A percentile compares a stretch with the other conserved stretches of the same genome.
These are phyloP conservation scores for Phrynocephalus forsythii DNA, from an alignment of 2,797 vertebrate species.

Conservation along the genomic window DNA sequence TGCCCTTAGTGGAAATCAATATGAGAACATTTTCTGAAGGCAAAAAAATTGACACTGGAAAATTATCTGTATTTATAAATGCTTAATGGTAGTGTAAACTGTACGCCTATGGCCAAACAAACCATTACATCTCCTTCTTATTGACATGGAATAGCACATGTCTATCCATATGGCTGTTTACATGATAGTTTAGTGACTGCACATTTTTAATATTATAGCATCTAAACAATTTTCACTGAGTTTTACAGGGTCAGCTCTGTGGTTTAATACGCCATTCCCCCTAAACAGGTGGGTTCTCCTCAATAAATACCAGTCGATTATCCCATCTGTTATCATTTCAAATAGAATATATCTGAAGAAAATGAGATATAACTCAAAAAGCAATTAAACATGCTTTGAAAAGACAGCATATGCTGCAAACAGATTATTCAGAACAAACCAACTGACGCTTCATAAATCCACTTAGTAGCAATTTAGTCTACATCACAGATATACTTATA, in stretches of 20 bases:
- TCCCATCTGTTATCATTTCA: conserved; percentile 9
- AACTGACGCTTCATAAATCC: conserved; percentile 4
- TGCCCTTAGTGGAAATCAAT: conserved; percentile 1
- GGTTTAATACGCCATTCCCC: conserved; percentile 11
- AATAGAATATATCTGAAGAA: conserved; percentile 9
- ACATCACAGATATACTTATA: conserved; percentile 19
- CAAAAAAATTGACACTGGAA: conserved; percentile 3
- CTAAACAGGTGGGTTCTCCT: conserved; percentile 7
- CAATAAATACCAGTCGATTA: not conserved
- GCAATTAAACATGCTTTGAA: conserved; percentile 27
- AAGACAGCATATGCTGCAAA: conserved; percentile 2
- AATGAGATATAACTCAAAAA: conserved; percentile 2
- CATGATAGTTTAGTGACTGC: not conserved
- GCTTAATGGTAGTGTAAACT: not conserved
- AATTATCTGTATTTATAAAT: not conserved
- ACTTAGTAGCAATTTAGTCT: conserved; percentile 23
- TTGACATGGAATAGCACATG: not conserved
- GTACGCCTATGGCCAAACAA: not conserved
- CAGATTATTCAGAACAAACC: conserved; percentile 19
- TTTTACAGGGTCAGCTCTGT: not conserved
- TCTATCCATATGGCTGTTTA: not conserved
- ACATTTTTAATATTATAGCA: not conserved
- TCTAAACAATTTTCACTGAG: conserved; percentile 6
- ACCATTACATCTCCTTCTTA: not conserved
- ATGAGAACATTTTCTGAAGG: not conserved